Evolutionary conservation across 2,797 vertebrate genomes (phyloP).

Genomic region (Acanthornis magna): DNA sequence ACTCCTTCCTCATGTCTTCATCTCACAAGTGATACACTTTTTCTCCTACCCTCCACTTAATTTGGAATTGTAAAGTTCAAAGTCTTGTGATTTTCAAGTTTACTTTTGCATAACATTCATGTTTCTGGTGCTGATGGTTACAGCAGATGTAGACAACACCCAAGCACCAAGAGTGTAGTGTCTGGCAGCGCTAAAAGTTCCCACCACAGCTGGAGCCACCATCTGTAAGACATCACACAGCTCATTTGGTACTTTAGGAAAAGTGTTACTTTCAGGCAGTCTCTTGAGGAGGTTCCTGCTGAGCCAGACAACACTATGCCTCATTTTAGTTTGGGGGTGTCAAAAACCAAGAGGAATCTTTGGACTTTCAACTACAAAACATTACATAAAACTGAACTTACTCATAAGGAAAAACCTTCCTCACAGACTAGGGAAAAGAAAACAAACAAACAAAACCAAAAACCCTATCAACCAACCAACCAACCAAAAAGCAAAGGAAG

Average conservation of each 20-base stretch:
- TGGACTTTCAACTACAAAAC: neutral
- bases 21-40: neutral
- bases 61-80: neutral
- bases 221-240: neutral
- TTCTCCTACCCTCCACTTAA: neutral
- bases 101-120: neutral
- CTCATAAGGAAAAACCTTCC: neutral
- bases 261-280: neutral
- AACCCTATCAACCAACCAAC: neutral
- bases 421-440: neutral
- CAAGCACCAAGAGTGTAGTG: neutral
- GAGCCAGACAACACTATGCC: neutral
- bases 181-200: neutral
- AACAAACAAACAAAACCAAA: neutral
- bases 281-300: neutral
- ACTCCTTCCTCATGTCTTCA: neutral
- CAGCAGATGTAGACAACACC: neutral
- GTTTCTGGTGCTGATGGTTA: neutral
- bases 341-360: neutral
- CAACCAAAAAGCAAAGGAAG: neutral
- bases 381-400: neutral
- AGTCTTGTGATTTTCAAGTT: neutral
- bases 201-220: neutral
- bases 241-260: neutral
- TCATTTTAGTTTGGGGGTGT: neutral